phyloP scores from a whole-genome alignment of 2,113 vertebrate species.

The Lonchura striata region DNA sequence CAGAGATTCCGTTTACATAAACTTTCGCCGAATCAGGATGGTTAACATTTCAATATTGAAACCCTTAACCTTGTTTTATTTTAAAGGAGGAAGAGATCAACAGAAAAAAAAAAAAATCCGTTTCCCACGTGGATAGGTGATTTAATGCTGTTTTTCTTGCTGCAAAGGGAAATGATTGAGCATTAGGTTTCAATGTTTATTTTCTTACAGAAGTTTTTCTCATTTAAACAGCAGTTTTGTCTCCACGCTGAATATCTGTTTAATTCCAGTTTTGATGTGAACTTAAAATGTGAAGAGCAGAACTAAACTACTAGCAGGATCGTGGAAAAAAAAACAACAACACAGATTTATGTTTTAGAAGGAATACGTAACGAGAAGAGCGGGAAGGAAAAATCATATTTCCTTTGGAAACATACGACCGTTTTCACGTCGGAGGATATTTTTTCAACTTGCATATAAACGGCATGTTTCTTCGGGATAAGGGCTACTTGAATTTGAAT shows the following conservation, averaged over 20 bases:
- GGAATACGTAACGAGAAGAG: not conserved
- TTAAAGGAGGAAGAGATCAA: conserved; percentile 40
- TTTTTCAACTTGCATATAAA: not conserved
- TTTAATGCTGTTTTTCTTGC: conserved; percentile 81
- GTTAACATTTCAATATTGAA: conserved; percentile 55
- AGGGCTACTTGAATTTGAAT: not conserved
- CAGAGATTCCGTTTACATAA: conserved; percentile 30
- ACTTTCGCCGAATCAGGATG: conserved; percentile 9
- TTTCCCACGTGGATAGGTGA: conserved; percentile 78
- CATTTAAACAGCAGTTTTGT: conserved; percentile 74
- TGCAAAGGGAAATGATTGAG: conserved; percentile 77
- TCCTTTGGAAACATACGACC: not conserved
- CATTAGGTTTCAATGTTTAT: conserved; percentile 82
- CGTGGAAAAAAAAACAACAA: not conserved
- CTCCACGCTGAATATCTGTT: conserved; percentile 58
- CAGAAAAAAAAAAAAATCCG: not conserved
- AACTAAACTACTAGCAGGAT: conserved; percentile 44
- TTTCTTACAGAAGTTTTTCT: conserved; percentile 83
- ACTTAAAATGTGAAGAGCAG: conserved; percentile 66
- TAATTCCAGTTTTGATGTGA: conserved; percentile 75
- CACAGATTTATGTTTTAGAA: conserved; percentile 58
- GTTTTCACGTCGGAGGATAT: not conserved
- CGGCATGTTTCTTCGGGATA: not conserved
- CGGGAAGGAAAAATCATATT: not conserved
- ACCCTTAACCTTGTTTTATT: conserved; percentile 55